Percentiles rank a stretch among this genome's conserved stretches.
Evolutionary conservation across 2,888 invertebrate genomes (phyloP).

Genomic region (Synergus umbraculus): DNA sequence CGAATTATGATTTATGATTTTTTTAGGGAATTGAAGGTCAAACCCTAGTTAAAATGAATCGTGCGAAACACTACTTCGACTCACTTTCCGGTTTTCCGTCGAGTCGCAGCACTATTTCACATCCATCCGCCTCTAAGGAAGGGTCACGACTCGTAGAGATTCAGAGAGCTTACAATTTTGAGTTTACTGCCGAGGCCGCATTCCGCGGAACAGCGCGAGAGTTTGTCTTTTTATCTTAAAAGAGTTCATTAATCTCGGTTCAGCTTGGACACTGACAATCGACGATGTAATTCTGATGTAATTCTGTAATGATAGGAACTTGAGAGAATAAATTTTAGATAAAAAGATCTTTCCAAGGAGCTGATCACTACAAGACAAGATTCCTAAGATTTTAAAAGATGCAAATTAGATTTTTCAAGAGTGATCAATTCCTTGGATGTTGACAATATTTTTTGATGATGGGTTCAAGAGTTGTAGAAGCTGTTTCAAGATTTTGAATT

Average conservation of each 20-base stretch:
- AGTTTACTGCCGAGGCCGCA: constrained; percentile 59
- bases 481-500: not conserved
- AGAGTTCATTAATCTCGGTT: constrained; percentile 52
- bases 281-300: constrained; percentile 2
- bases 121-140: constrained; percentile 44
- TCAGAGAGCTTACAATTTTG: constrained; percentile 45
- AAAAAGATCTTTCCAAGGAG: not conserved
- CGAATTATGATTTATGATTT: not conserved
- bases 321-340: not conserved
- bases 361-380: no score
- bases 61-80: constrained; percentile 1
- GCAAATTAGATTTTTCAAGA: no score
- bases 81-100: constrained; percentile 40
- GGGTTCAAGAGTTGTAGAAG: not conserved
- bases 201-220: constrained; percentile 52
- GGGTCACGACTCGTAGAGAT: not conserved
- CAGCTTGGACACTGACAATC: not conserved
- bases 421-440: not conserved
- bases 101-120: constrained; percentile 43
- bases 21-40: not conserved
- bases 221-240: constrained; percentile 48
- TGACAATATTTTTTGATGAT: not conserved
- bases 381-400: no score
- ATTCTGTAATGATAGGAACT: not conserved
- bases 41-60: not conserved